Evolutionary conservation across 64 coral and sea anemone species (phyloP).

Genomic region (Catalaphyllia jardinei): DNA sequence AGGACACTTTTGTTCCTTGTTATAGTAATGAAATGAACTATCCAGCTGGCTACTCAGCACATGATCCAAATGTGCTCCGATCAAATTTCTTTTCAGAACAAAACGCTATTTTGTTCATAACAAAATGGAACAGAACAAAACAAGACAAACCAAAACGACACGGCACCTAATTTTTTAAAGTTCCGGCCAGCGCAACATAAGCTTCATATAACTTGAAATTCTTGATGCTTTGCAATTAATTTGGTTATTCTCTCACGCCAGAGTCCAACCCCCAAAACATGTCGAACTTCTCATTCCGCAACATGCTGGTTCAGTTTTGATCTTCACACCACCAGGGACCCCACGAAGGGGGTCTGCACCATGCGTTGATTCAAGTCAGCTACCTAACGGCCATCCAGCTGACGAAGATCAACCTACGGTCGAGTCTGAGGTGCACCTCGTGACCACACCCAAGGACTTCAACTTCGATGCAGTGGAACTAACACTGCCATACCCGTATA

Average conservation of each 20-base stretch:
- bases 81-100: too few species aligned
- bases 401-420: constrained; percentile 19
- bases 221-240: too few species aligned
- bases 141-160: too few species aligned
- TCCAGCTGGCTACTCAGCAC: too few species aligned
- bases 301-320: constrained; percentile 79
- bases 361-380: constrained; percentile 19
- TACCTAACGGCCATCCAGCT: constrained; percentile 46
- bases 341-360: constrained; percentile 54
- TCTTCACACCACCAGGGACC: constrained; percentile 82
- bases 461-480: constrained; percentile 52
- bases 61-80: too few species aligned
- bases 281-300: constrained; percentile 79
- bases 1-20: too few species aligned
- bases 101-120: too few species aligned
- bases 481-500: constrained; percentile 58
- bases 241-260: neutral
- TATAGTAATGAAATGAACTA: too few species aligned
- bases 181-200: too few species aligned
- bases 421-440: constrained; percentile 18
- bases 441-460: constrained; percentile 33
- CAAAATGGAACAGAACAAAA: too few species aligned
- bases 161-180: too few species aligned
- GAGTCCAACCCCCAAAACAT: constrained; percentile 37
- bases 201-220: too few species aligned